Percentiles rank a stretch among this genome's conserved stretches.
Conservation (phyloP, 2,113 vertebrate genomes). For the Crotalus helleri region DNA sequence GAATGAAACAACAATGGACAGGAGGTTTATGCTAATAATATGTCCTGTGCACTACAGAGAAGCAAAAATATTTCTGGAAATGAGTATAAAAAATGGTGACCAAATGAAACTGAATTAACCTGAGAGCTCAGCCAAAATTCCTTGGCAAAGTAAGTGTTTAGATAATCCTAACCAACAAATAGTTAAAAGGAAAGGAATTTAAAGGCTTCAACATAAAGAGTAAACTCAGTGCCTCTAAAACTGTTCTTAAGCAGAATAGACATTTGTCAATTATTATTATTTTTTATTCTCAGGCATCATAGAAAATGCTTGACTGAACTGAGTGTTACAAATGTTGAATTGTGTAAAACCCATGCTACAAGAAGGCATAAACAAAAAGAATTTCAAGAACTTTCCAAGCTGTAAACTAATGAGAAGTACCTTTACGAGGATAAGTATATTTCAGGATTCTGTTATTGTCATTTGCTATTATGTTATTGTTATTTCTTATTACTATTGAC, state of each 20-base stretch:
- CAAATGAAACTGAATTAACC: not conserved
- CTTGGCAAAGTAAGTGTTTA: not conserved
- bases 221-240: not conserved
- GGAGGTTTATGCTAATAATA: not conserved
- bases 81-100: not conserved
- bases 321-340: not conserved
- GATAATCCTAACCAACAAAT: not conserved
- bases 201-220: not conserved
- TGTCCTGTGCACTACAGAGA: not conserved
- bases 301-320: not conserved
- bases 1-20: not conserved
- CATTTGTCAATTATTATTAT: not conserved
- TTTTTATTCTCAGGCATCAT: not conserved
- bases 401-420: not conserved
- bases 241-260: not conserved
- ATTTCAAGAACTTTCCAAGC: not conserved
- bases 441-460: not conserved
- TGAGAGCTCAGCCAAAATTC: not conserved
- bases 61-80: not conserved
- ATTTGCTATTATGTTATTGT: not conserved
- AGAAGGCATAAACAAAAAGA: not conserved
- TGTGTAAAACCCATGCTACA: not conserved
- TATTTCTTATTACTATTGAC: not conserved
- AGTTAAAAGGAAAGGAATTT: not conserved
- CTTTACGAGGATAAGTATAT: not conserved